phyloP scores from a whole-genome alignment of 2,797 vertebrate species.

The Gobionotothen gibberifrons region DNA sequence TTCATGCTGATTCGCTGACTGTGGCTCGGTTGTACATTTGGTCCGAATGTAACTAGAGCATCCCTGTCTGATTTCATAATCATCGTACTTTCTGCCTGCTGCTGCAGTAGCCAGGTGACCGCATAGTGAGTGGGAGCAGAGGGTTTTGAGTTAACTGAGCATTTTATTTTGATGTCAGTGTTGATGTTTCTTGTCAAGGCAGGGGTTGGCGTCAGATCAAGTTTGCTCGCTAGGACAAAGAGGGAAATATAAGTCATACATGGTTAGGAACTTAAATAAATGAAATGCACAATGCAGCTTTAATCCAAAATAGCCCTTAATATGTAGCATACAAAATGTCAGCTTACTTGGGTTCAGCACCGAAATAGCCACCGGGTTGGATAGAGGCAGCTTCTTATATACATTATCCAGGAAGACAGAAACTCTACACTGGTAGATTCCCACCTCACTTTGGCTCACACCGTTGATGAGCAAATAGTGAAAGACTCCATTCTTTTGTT shows the following conservation, averaged over 20 bases:
- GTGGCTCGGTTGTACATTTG: slow-evolving; percentile 40
- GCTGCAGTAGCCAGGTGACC: slow-evolving; percentile 83
- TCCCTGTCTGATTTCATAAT: slow-evolving; percentile 67
- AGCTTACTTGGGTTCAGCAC: slow-evolving; percentile 75
- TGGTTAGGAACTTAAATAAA: slow-evolving; percentile 2
- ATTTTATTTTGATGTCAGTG: slow-evolving; percentile 80
- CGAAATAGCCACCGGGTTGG: slow-evolving; percentile 64
- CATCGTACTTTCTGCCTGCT: slow-evolving; percentile 37
- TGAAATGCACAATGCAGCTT: not conserved
- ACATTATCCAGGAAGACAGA: slow-evolving; percentile 67
- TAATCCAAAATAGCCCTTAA: not conserved
- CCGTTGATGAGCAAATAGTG: slow-evolving; percentile 65
- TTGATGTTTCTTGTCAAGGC: slow-evolving; percentile 39
- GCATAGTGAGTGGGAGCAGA: slow-evolving; percentile 72
- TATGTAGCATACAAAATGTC: not conserved
- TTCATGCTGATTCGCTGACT: slow-evolving; percentile 68
- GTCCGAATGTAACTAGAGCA: slow-evolving; percentile 61
- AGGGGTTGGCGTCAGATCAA: slow-evolving; percentile 59
- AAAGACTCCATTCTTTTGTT: not conserved
- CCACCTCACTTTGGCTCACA: slow-evolving; percentile 71
- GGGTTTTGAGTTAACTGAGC: slow-evolving; percentile 64
- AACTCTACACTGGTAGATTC: slow-evolving; percentile 73
- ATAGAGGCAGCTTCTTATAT: slow-evolving; percentile 60
- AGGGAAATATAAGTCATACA: slow-evolving; percentile 16
- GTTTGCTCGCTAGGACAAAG: slow-evolving; percentile 63